Conservation (phyloP, 2,888 invertebrate genomes). For the Cartodere bifasciata region DNA sequence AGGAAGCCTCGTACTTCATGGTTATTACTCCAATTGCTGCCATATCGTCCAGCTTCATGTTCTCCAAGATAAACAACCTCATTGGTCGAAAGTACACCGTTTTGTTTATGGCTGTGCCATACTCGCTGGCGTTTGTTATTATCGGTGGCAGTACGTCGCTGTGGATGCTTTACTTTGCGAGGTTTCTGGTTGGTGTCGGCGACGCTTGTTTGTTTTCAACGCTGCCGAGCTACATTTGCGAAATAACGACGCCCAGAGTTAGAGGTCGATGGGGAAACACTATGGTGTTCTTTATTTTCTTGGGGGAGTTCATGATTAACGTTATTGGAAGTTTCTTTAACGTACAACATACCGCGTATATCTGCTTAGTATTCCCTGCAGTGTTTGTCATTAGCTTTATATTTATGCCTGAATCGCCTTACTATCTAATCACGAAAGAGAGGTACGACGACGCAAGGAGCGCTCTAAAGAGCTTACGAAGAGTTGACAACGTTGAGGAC, state of each 20-base stretch:
- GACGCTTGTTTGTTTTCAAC: slow-evolving; percentile 22
- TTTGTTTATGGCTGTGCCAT: slow-evolving; percentile 21
- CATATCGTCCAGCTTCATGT: slow-evolving; percentile 16
- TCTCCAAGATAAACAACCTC: slow-evolving; percentile 11
- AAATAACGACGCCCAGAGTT: slow-evolving; percentile 24
- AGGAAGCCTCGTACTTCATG: slow-evolving; percentile 27
- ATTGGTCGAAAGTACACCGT: slow-evolving; percentile 20
- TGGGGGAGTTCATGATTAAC: slow-evolving; percentile 9
- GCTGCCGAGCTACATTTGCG: slow-evolving; percentile 24
- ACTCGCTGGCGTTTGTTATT: slow-evolving; percentile 20
- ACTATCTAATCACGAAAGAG: slow-evolving; percentile 22
- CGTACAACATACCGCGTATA: slow-evolving; percentile 10
- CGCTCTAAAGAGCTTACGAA: slow-evolving; percentile 19
- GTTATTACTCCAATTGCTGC: slow-evolving; percentile 23
- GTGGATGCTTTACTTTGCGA: slow-evolving; percentile 24
- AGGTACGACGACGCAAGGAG: slow-evolving; percentile 19
- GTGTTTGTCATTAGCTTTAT: slow-evolving; percentile 11
- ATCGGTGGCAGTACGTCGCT: slow-evolving; percentile 19
- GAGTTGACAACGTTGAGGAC: slow-evolving; percentile 20
- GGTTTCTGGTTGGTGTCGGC: slow-evolving; percentile 21
- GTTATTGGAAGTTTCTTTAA: slow-evolving; percentile 3
- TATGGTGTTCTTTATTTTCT: slow-evolving; percentile 15
- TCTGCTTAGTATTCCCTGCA: slow-evolving; percentile 9
- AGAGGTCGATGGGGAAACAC: slow-evolving; percentile 26
- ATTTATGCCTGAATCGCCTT: slow-evolving; percentile 47